phyloP scores from a whole-genome alignment of 2,888 invertebrate species.

The Synergus itoensis region DNA sequence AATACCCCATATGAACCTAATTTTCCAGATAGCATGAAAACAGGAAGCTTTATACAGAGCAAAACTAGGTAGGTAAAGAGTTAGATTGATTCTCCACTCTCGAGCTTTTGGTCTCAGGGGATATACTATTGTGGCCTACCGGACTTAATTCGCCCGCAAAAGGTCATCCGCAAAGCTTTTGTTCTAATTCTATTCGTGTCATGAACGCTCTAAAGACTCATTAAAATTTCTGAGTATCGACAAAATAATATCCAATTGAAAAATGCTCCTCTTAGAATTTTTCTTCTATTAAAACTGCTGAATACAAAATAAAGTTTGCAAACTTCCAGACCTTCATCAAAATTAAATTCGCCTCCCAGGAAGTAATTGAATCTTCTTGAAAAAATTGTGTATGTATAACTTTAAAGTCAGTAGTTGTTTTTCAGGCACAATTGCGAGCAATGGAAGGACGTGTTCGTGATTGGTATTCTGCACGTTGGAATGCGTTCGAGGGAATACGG shows the following conservation, averaged over 20 bases:
- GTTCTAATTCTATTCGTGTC: slow-evolving; percentile 35
- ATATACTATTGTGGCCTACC: slow-evolving; percentile 21
- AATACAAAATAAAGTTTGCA: too few species aligned
- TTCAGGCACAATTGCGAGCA: background rate
- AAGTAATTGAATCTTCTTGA: background rate
- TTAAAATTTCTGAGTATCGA: slow-evolving; percentile 16
- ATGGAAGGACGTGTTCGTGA: slow-evolving; percentile 18
- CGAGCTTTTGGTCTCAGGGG: slow-evolving; percentile 13
- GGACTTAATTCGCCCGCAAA: slow-evolving; percentile 32
- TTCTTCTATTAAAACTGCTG: too few species aligned
- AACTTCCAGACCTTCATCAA: background rate
- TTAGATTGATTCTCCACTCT: slow-evolving; percentile 5
- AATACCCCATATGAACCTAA: background rate
- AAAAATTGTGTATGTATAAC: background rate
- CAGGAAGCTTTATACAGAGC: background rate
- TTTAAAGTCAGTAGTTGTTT: background rate
- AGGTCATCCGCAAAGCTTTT: slow-evolving; percentile 22
- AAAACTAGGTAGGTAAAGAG: background rate
- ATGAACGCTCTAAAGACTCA: slow-evolving; percentile 31
- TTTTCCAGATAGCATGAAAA: background rate
- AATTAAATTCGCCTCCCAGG: background rate
- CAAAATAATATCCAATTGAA: background rate
- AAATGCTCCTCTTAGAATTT: background rate
- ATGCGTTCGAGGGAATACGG: slow-evolving; percentile 46
- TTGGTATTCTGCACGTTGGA: slow-evolving; percentile 23